Evolutionary conservation across 2,888 invertebrate species (phyloP), one percentile per base, ranked within the genome.

Genomic region (Dascillus cervinus): DNA sequence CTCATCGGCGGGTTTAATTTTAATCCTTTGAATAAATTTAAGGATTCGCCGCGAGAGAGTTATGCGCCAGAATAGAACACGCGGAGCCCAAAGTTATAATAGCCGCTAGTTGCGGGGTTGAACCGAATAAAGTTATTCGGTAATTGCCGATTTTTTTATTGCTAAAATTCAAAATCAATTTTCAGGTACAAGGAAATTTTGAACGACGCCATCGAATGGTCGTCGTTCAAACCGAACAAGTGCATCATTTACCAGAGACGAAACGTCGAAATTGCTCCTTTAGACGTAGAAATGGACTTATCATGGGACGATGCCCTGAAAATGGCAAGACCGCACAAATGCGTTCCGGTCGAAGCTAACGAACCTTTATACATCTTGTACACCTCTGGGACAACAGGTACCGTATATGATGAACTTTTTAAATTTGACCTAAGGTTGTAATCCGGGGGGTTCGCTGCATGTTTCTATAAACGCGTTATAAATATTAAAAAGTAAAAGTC

Each of bases 291-390:
- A 3, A 66, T 75, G 17, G 92, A 95, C 55, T 68, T 82, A 14
- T 70, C 79, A 30, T 95, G 90, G 88, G 75, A 82, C 2, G 79
- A 82, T 11, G 81, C 82, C 0, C 48, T 88, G 32, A 65, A 64
- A 33, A 65, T 71, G 37, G 72, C 77, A 0, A 71, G 75, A 3
- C 80, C 82, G 0, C 79, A 81, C 28, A 79, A 83, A 1, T 91
- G 91, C 56, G 84, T 90, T 1, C 75, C 92, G 0, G 80, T 91
- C 0, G 84, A 87, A 50, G 84, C 94, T 1, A 90, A 87, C 50
- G 86, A 92, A 50, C 90, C 94, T 0, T 64, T 94, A 5, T 95
- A 95, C 54, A 82, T 95, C 38, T 69, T 95, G 3, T 94, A 95
- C 57, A 95, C 95, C 0, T 94, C 94, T 2, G 89, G 89, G 41